Percentiles rank a stretch among this genome's conserved stretches.
Evolutionary conservation across 2,113 vertebrate genomes (phyloP).

Genomic region (Leucoraja erinaceus): DNA sequence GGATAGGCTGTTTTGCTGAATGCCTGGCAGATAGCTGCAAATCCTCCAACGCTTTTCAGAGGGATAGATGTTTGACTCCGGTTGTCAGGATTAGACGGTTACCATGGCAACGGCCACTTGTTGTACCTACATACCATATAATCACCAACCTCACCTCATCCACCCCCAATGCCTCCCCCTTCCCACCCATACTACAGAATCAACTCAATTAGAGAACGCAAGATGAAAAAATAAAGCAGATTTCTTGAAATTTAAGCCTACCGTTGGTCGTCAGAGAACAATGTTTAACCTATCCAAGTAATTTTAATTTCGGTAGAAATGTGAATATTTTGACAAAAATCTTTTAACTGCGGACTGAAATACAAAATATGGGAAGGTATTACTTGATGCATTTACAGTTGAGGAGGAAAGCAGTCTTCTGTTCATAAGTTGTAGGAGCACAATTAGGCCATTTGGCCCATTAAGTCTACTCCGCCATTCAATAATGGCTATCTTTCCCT

Average conservation of each 20-base stretch:
- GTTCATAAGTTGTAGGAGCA: too few relatives aligned
- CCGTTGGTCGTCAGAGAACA: neutral
- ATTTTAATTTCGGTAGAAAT: neutral
- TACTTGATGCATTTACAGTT: neutral
- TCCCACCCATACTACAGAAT: slow-evolving; percentile 60
- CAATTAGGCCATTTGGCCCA: too few relatives aligned
- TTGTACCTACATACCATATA: too few relatives aligned
- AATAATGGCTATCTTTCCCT: too few relatives aligned
- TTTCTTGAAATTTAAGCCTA: neutral
- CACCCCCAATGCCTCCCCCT: slow-evolving; percentile 64
- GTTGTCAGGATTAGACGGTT: too few relatives aligned
- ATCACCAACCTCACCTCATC: slow-evolving; percentile 37
- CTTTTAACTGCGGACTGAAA: neutral
- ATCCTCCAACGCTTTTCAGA: too few relatives aligned
- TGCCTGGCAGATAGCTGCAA: too few relatives aligned
- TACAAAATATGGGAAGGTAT: neutral
- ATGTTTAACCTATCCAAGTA: neutral
- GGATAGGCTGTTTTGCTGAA: too few relatives aligned
- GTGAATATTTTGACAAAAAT: neutral
- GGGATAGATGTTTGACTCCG: too few relatives aligned
- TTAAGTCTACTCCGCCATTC: too few relatives aligned
- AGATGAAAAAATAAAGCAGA: neutral
- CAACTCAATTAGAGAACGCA: neutral
- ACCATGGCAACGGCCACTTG: too few relatives aligned
- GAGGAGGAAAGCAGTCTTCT: neutral